Base-by-base conservation (phyloP, 2,797 vertebrate genomes). In the Pyrocephalus nanus region DNA sequence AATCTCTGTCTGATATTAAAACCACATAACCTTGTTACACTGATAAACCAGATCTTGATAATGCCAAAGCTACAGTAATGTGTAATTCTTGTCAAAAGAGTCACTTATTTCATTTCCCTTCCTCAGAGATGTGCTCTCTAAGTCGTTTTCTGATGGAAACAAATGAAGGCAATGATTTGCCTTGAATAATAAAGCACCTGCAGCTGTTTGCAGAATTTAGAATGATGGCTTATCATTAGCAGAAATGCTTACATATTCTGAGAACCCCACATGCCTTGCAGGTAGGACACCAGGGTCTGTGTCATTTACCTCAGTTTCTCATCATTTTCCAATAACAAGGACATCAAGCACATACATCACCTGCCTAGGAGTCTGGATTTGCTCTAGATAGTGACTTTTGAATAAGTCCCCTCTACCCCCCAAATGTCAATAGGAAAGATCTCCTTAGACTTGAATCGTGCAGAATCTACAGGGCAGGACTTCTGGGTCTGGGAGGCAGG, bases 141-240 rank as follows among this genome's bases (percentile, higher is more conserved):
- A 73, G 73, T 88, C 9, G 1, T 65, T 71, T 97, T 96, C 91
- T 94, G 94, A 82, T 89, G 51, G 79, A 95, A 95, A 94, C 79
- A 92, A 93, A 93, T 74, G 93, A 90, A 94, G 88, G 88, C 47
- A 14, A 79, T 75, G 73, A 95, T 97, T 94, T 93, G 62, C 71
- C 90, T 96, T 93, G 91, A 94, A 93, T 96, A 97, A 96, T 96
- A 96, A 95, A 95, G 87, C 83, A 96, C 93, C 92, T 97, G 96
- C 96, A 95, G 94, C 94, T 89, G 83, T 85, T 82, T 78, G 54
- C 86, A 90, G 57, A 65, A 47, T 94, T 95, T 72, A 70, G 88
- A 93, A 65, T 72, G 88, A 86, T 84, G 62, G 78, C 9, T 96
- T 57, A 82, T 85, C 95, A 93, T 96, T 82, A 93, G 77, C 74